Base-by-base conservation (phyloP, 2,797 vertebrate species). In the Heteromormyrus szaboi region DNA sequence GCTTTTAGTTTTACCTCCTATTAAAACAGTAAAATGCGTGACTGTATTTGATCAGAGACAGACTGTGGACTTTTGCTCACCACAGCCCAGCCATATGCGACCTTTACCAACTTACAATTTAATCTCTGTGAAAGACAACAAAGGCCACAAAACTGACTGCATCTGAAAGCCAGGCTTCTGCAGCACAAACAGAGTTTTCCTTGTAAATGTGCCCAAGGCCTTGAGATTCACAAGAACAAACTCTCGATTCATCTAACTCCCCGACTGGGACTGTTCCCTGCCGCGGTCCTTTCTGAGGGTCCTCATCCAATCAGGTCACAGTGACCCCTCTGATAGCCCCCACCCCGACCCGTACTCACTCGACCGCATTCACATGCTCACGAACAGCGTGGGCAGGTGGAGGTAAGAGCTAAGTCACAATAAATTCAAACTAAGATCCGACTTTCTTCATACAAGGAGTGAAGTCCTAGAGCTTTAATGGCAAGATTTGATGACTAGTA, bases 211-310 rank as follows among this genome's bases (percentile, higher is more conserved):
- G 76, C 85, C 86, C 65, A 89, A 87, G 86, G 83, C 89, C 62
- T 84, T 84, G 87, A 89, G 54, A 91, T 89, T 91, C 89, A 88
- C 84, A 56, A 88, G 92, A 89, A 89, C 93, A 94, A 91, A 51
- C 87, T 89, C 0, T 4, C 91, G 92, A 92, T 93, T 93, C 91
- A 92, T 90, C 94, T 90, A 92, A 90, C 90, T 91, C 59, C 85
- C 54, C 65, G 59, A 81, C 89, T 88, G 51, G 54, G 76, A 29
- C 87, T 81, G 33, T 56, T 81, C 90, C 91, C 89, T 90, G 89
- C 91, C 91, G 89, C 89, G 46, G 62, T 91, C 88, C 65, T 85
- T 88, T 88, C 88, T 90, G 87, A 44, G 37, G 17, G 89, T 89
- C 53, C 88, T 90, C 89, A 92, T 92, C 91, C 91, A 93, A 91